phyloP scores from a whole-genome alignment of 2,888 invertebrate genomes.

The Brenthis hecate region DNA sequence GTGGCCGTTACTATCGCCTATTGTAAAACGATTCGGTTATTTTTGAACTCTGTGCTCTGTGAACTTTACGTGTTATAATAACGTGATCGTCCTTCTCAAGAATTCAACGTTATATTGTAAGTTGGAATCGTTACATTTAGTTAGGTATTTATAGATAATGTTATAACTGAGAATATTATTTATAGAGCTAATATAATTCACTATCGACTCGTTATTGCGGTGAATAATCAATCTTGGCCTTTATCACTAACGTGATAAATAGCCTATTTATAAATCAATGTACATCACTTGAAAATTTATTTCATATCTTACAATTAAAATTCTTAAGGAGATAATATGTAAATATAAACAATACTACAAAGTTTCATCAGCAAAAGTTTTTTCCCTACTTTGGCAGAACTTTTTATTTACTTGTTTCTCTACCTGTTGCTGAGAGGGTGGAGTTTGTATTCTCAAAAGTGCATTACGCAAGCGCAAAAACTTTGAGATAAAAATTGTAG shows the following conservation, averaged over 20 bases:
- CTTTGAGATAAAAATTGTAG: conserved; percentile 10
- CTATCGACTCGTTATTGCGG: conserved; percentile 25
- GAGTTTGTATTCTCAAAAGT: conserved; percentile 49
- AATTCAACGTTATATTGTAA: conserved; percentile 19
- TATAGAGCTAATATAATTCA: conserved; percentile 14
- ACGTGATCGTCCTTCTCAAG: conserved; percentile 29
- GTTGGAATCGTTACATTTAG: conserved; percentile 6
- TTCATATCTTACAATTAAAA: neutral
- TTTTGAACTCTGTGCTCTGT: conserved; percentile 66
- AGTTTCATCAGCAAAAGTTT: conserved; percentile 3
- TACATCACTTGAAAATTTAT: conserved; percentile 17
- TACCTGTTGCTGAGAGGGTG: conserved; percentile 69
- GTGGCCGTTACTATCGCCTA: conserved; percentile 56
- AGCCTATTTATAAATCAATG: conserved; percentile 29
- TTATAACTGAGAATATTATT: conserved; percentile 10
- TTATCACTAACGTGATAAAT: conserved; percentile 32
- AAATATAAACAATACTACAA: conserved; percentile 12
- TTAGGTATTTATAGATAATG: conserved; percentile 22
- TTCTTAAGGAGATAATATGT: neutral
- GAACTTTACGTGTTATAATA: conserved; percentile 55
- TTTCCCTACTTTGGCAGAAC: too few relatives aligned
- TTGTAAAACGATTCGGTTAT: conserved; percentile 51
- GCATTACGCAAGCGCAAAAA: conserved; percentile 62
- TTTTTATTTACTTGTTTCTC: neutral
- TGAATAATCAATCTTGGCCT: conserved; percentile 29